Evolutionary conservation across 2,888 invertebrate genomes (phyloP).

Genomic region (Elysia crispata): DNA sequence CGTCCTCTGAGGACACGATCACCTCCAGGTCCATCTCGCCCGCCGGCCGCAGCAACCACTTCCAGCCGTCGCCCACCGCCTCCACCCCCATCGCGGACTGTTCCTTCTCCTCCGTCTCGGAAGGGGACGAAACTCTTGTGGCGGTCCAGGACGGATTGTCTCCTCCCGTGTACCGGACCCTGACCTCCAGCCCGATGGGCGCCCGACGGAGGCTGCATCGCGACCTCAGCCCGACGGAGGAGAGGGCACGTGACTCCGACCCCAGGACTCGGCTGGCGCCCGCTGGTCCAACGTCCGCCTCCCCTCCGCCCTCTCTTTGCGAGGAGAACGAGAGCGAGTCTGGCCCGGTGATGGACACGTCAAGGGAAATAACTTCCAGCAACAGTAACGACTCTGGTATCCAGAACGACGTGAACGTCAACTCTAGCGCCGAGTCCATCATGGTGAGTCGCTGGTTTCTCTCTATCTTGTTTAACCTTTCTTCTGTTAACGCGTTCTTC

Average conservation of each 20-base stretch:
- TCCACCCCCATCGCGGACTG: no score
- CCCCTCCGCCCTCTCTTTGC: no score
- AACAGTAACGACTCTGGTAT: slow-evolving; percentile 74
- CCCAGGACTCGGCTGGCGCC: not conserved
- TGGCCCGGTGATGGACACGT: slow-evolving; percentile 3
- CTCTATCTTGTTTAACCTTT: no score
- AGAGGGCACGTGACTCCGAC: not conserved
- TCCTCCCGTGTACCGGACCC: slow-evolving; percentile 28
- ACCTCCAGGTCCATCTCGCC: slow-evolving; percentile 51
- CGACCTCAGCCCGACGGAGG: not conserved
- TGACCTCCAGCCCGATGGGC: slow-evolving; percentile 28
- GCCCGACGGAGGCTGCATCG: slow-evolving; percentile 14
- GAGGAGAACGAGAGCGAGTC: slow-evolving; percentile 23
- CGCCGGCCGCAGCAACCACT: slow-evolving; percentile 5
- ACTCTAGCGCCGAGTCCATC: slow-evolving; percentile 68
- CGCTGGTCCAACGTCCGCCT: not conserved
- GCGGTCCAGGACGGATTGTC: slow-evolving; percentile 35
- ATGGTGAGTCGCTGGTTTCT: slow-evolving; percentile 59
- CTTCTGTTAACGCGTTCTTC: no score
- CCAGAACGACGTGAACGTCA: slow-evolving; percentile 66
- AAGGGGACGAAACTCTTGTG: slow-evolving; percentile 41
- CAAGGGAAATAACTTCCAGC: slow-evolving; percentile 59
- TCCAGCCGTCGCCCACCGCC: no score
- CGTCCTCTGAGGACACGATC: slow-evolving; percentile 46
- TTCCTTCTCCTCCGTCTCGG: no score